Evolutionary conservation across 1,140 invertebrate genomes (phyloP).

Genomic region (Tribolium castaneum): DNA sequence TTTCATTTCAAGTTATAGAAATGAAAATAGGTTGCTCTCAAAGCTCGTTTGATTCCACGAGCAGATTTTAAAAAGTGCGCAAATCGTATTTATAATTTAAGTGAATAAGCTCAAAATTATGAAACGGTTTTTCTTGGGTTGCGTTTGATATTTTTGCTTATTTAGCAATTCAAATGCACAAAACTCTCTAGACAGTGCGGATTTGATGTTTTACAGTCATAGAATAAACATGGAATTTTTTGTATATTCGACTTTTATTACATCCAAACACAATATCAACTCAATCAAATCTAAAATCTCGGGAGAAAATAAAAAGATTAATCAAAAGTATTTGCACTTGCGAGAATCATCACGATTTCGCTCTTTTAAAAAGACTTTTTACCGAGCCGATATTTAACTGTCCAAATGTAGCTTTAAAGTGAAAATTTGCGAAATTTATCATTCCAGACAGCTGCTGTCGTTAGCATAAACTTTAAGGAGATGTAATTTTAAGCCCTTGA

Average conservation of each 20-base stretch:
- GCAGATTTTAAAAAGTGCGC: neutral
- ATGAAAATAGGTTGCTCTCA: neutral
- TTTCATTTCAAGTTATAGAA: neutral
- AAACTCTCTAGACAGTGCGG: slow-evolving; percentile 6
- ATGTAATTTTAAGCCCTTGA: slow-evolving; percentile 16
- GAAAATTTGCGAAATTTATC: slow-evolving; percentile 30
- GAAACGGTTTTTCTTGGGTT: neutral
- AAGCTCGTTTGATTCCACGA: neutral
- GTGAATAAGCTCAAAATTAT: neutral
- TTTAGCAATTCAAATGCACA: slow-evolving; percentile 17
- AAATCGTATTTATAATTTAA: neutral
- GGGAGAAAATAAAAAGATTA: neutral
- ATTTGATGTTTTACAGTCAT: slow-evolving; percentile 26
- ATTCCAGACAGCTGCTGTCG: slow-evolving; percentile 31
- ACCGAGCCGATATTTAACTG: neutral
- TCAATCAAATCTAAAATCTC: neutral
- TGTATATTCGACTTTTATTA: slow-evolving; percentile 14
- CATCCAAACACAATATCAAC: neutral
- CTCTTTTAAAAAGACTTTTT: neutral
- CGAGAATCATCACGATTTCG: neutral
- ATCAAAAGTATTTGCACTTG: neutral
- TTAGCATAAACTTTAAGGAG: slow-evolving; percentile 32
- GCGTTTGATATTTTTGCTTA: slow-evolving; percentile 13
- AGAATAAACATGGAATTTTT: slow-evolving; percentile 14
- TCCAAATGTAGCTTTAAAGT: slow-evolving; percentile 21